Base-by-base conservation (phyloP, 1,140 invertebrate genomes). In the Cyrtorhinus lividipennis region DNA sequence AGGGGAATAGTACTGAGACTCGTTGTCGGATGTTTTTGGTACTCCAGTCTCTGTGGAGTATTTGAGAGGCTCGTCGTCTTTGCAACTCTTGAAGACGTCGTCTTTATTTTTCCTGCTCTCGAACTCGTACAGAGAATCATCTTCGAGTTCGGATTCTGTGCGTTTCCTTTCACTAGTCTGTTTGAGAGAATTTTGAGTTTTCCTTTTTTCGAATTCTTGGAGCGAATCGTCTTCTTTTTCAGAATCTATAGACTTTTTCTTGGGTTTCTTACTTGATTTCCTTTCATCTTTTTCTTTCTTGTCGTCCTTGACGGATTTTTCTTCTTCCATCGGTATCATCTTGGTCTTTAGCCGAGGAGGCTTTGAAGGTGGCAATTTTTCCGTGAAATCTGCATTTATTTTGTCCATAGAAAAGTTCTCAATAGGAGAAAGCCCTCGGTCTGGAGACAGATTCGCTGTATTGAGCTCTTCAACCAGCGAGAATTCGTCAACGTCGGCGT, bases 401-500 rank as follows among this genome's bases (percentile, higher is more conserved):
- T 71, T 71, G 48, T 74, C 72, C 3, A 67, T 71, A 13, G 68
- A 68, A 18, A 71, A 64, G 73, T 77, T 74, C 20, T 73, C 74
- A 30, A 69, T 70, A 10, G 72, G 71, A 2, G 75, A 73, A 23
- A 63, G 56, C 26, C 63, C 61, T 20, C 48, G 10, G 38, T 70
- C 71, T 5, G 72, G 71, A 2, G 75, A 73, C 24, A 63, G 48
- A 44, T 64, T 62, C 12, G 57, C 64, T 10, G 59, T 59, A 2
- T 48, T 57, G 20, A 63, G 61, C 10, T 84, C 84, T 44, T 83
- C 84, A 59, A 88, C 81, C 12, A 81, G 81, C 12, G 85, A 88
- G 57, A 90, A 83, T 70, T 91, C 88, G 71, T 92, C 89, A 45
- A 92, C 75, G 66, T 89, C 88, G 0, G 86, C 87, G 75, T 91